Evolutionary conservation across 2,888 invertebrate species (phyloP), one percentile per base, ranked within the genome.

Genomic region (Choreutis nemorana): DNA sequence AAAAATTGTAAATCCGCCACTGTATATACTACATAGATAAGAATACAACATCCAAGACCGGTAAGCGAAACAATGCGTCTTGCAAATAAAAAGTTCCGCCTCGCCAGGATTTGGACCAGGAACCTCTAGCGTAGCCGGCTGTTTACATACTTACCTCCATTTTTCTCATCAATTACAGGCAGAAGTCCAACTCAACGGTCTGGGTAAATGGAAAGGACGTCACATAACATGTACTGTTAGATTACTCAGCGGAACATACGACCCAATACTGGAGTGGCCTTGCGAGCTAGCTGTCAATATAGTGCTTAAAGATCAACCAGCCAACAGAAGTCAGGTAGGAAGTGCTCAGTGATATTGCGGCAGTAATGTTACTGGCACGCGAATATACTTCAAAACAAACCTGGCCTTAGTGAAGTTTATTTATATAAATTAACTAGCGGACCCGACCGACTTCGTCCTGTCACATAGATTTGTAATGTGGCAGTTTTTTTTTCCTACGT

Each of bases 191-290:
- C 57, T 90, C 14, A 90, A 90, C 54, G 90, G 90, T 4, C 81
- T 87, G 28, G 89, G 89, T 18, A 87, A 86, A 36, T 90, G 90
- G 90, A 86, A 83, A 48, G 89, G 87, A 1, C 80, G 90, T 0
- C 86, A 90, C 50, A 57, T 89, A 27, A 85, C 89, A 23, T 83
- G 87, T 5, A 87, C 87, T 1, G 68, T 90, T 23, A 83, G 86
- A 25, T 82, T 89, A 1, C 71, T 89, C 15, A 81, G 82, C 2
- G 89, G 90, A 0, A 85, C 87, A 16, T 89, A 86, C 62, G 90
- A 90, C 65, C 68, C 86, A 1, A 53, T 90, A 27, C 62, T 90
- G 31, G 77, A 81, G 37, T 90, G 90, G 90, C 90, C 90, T 0
- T 89, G 89, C 47, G 81, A 83, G 36, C 67, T 90, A 4, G 79